phyloP scores from a whole-genome alignment of 1,140 invertebrate genomes.

The Zelostemma sp. region DNA sequence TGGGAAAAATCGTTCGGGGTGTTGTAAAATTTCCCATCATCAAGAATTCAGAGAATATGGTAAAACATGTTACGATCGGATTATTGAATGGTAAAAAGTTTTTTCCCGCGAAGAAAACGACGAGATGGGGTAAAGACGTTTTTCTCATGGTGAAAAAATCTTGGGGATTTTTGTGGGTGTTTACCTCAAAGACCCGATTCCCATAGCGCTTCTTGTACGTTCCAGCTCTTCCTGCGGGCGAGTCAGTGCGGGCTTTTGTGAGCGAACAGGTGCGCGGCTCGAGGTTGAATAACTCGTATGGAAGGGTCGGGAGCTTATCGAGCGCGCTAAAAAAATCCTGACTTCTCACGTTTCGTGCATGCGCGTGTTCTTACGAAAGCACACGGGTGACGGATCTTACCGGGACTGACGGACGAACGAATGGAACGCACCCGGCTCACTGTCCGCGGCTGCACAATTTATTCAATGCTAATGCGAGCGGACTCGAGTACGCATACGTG shows the following conservation, averaged over 20 bases:
- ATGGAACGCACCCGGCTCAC: constrained; percentile 1
- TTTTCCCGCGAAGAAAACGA: no score
- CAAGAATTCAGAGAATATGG: no score
- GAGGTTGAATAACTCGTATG: background rate
- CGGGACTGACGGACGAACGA: constrained; percentile 8
- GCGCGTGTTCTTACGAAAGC: background rate
- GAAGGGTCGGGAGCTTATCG: constrained; percentile 24
- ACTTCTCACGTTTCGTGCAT: constrained; percentile 21
- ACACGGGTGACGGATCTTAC: background rate
- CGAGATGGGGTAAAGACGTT: no score
- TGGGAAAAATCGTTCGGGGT: no score
- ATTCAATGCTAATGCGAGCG: constrained; percentile 7
- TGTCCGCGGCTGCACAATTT: constrained; percentile 11
- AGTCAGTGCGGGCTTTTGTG: constrained; percentile 3
- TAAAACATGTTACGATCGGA: no score
- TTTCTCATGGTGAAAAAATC: no score
- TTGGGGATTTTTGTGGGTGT: no score
- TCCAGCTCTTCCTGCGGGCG: no score
- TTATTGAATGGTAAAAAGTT: no score
- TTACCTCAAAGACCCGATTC: no score
- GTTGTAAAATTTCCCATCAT: no score
- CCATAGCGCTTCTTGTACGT: no score
- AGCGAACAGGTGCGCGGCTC: constrained; percentile 25
- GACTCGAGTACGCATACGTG: constrained; percentile 5
- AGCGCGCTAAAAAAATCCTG: constrained; percentile 25